A percentile compares a stretch with the other conserved stretches of the same genome.
phyloP scores from a whole-genome alignment of 2,888 invertebrate genomes.

The Tiliacea aurago region DNA sequence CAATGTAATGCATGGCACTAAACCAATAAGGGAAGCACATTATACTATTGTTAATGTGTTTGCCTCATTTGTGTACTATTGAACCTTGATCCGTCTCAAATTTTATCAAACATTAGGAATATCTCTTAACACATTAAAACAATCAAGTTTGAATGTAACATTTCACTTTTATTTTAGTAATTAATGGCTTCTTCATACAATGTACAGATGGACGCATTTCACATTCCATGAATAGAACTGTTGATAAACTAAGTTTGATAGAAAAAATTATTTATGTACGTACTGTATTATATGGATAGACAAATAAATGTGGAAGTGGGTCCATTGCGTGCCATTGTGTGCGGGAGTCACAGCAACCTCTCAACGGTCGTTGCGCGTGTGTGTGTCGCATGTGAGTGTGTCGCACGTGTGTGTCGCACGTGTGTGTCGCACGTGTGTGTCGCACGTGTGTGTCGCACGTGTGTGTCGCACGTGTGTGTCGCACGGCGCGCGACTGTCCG shows the following conservation, averaged over 20 bases:
- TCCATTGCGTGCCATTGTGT: neutral
- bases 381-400: neutral
- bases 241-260: neutral
- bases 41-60: neutral
- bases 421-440: neutral
- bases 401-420: too few relatives aligned
- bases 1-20: neutral
- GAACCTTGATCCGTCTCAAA: constrained; percentile 31
- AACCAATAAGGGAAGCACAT: constrained; percentile 2
- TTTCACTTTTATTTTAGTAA: neutral
- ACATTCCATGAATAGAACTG: neutral
- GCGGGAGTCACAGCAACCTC: neutral
- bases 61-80: constrained; percentile 15
- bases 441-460: neutral
- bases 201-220: neutral
- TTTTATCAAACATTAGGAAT: neutral
- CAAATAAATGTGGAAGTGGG: neutral
- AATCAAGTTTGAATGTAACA: constrained; percentile 25
- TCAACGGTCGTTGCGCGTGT: too few relatives aligned
- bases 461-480: neutral
- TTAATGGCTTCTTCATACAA: constrained; percentile 14
- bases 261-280: neutral
- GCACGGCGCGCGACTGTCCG: too few relatives aligned
- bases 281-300: neutral
- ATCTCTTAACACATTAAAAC: neutral